Base-by-base conservation (phyloP, 2,113 vertebrate species). In the Phyllostomus discolor region DNA sequence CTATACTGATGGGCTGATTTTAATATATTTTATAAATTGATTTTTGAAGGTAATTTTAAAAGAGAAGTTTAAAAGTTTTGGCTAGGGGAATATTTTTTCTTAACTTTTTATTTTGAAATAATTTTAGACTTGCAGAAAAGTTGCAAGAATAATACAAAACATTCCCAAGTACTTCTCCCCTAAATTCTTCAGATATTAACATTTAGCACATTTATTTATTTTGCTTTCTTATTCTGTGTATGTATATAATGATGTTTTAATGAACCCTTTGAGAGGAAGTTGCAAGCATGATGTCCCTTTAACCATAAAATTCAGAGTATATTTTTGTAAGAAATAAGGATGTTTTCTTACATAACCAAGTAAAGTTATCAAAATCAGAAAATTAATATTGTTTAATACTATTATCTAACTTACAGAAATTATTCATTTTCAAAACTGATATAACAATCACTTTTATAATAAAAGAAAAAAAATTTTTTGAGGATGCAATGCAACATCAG, bases 41-140 rank as follows among this genome's bases (percentile, higher is more conserved):
- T 57, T 50, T 95, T 95, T 69, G 31, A 69, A 73, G 43, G 26
- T 75, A 90, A 84, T 80, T 93, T 95, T 8, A 70, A 94, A 88
- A 94, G 48, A 67, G 76, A 94, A 75, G 9, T 84, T 88, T 75
- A 93, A 66, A 96, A 96, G 35, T 11, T 79, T 84, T 93, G 48
- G 54, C 95, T 5, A 79, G 54, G 64, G 62, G 16, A 70, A n/a
- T 5, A 87, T 95, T 67, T 94, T 6, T 94, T 89, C 54, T 38
- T 95, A 88, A 85, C 3, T 92, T 90, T 62, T 80, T 66, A 46
- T 67, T 90, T 89, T 85, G 41, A 95, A 90, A 64, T 88, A 78
- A 50, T 81, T 97, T 96, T 54, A 93, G 59, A 54, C 52, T 96
- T 72, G 19, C 10, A 50, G 59, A 90, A 93, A 92, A 66, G 7